These are phyloP conservation scores for Lepus timidus DNA, from an alignment of 2,113 vertebrate species.

Conservation along the genomic window DNA sequence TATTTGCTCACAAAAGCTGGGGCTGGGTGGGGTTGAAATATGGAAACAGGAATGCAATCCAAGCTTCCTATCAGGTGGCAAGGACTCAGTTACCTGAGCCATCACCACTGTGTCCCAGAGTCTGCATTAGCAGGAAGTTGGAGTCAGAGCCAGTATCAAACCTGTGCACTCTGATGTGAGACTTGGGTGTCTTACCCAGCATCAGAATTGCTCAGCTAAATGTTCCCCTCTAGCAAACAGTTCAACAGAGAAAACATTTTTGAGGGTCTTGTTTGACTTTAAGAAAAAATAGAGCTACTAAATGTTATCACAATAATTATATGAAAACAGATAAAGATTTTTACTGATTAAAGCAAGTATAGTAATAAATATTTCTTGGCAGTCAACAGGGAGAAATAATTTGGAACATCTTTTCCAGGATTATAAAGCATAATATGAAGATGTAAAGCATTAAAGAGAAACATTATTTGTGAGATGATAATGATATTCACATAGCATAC, in stretches of 20 bases:
- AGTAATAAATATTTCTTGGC: not conserved
- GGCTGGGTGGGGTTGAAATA: too few species aligned
- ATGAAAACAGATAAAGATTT: slow-evolving; percentile 42
- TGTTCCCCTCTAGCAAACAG: not conserved
- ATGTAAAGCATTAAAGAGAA: slow-evolving; percentile 1
- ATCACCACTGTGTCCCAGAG: too few species aligned
- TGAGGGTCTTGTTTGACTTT: not conserved
- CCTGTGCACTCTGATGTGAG: too few species aligned
- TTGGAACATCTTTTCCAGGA: not conserved
- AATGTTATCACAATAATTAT: not conserved
- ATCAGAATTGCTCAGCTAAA: too few species aligned
- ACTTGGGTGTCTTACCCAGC: too few species aligned
- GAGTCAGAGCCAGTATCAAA: too few species aligned
- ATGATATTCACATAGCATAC: not conserved
- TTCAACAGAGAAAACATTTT: not conserved
- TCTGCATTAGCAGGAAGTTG: too few species aligned
- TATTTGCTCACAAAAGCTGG: too few species aligned
- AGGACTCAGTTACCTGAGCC: too few species aligned
- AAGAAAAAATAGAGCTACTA: not conserved
- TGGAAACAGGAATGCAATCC: too few species aligned
- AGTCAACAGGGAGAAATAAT: slow-evolving; percentile 8
- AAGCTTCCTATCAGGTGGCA: too few species aligned
- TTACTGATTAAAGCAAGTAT: not conserved
- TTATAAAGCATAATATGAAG: slow-evolving; percentile 2
- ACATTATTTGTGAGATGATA: not conserved